A percentile compares a stretch with the other conserved stretches of the same genome.
phyloP scores from a whole-genome alignment of 2,797 vertebrate species.

The Karalla daura region DNA sequence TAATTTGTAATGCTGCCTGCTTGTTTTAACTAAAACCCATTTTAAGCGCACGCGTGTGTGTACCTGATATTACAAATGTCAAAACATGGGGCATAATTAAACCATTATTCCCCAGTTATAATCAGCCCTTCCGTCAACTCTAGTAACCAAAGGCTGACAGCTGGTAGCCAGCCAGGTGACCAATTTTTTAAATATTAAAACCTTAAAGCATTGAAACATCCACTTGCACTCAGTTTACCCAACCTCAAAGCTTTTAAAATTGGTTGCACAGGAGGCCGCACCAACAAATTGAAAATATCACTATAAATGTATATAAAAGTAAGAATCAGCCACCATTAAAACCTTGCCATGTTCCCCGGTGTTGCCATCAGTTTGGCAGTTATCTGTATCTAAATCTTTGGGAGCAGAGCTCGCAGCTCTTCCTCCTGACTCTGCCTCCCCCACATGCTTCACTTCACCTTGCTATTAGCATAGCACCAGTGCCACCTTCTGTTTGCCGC shows the following conservation, averaged over 20 bases:
- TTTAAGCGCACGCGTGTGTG: neutral
- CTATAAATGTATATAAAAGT: neutral
- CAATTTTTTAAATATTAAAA: neutral
- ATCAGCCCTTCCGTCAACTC: neutral
- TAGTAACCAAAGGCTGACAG: neutral
- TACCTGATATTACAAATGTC: neutral
- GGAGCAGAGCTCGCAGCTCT: neutral
- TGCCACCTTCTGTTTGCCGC: conserved; percentile 82
- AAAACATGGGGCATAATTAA: neutral
- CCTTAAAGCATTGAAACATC: neutral
- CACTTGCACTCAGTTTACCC: neutral
- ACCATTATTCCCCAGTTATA: neutral
- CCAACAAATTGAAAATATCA: conserved; percentile 1
- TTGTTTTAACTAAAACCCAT: conserved; percentile 9
- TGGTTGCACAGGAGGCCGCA: neutral
- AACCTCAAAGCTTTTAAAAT: neutral
- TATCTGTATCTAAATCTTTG: neutral
- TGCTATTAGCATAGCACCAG: conserved; percentile 73
- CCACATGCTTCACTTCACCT: conserved; percentile 28
- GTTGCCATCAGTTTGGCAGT: conserved; percentile 7
- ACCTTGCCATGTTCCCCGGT: conserved; percentile 3
- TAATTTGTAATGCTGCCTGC: conserved; percentile 12
- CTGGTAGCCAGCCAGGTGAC: neutral
- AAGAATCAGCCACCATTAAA: neutral
- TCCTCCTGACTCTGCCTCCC: conserved; percentile 12